Evolutionary conservation across 2,888 invertebrate genomes (phyloP).

Genomic region (Macrophya annulata): DNA sequence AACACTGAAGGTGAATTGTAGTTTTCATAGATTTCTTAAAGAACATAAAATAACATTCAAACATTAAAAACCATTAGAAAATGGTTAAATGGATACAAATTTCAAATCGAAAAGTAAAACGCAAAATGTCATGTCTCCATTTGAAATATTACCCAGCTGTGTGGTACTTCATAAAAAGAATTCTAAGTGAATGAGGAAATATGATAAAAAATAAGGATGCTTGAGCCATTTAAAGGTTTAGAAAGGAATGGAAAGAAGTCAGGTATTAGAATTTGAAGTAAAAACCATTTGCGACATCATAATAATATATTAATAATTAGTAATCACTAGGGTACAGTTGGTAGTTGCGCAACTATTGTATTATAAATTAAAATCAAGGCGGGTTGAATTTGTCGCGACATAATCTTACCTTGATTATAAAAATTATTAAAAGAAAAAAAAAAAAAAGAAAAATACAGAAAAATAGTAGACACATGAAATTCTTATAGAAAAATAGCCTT

Average conservation of each 20-base stretch:
- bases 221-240: too few relatives aligned
- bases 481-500: conserved; percentile 62
- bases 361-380: conserved; percentile 31
- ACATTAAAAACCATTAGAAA: too few relatives aligned
- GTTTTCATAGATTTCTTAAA: too few relatives aligned
- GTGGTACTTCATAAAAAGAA: too few relatives aligned
- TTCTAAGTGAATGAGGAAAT: not conserved
- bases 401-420: conserved; percentile 32
- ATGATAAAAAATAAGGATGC: not conserved
- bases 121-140: too few relatives aligned
- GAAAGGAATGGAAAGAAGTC: not conserved
- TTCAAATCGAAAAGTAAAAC: too few relatives aligned
- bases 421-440: not conserved
- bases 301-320: conserved; percentile 48
- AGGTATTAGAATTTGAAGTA: conserved; percentile 3
- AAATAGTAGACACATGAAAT: not conserved
- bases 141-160: too few relatives aligned
- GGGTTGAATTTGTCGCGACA: not conserved
- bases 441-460: conserved; percentile 9
- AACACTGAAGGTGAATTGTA: too few relatives aligned
- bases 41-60: too few relatives aligned
- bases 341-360: conserved; percentile 11
- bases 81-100: too few relatives aligned
- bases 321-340: conserved; percentile 42
- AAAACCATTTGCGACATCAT: conserved; percentile 18